Evolutionary conservation across 2,888 invertebrate genomes (phyloP), one percentile per base, ranked within the genome.

Genomic region (Chrysomela aeneicollis): DNA sequence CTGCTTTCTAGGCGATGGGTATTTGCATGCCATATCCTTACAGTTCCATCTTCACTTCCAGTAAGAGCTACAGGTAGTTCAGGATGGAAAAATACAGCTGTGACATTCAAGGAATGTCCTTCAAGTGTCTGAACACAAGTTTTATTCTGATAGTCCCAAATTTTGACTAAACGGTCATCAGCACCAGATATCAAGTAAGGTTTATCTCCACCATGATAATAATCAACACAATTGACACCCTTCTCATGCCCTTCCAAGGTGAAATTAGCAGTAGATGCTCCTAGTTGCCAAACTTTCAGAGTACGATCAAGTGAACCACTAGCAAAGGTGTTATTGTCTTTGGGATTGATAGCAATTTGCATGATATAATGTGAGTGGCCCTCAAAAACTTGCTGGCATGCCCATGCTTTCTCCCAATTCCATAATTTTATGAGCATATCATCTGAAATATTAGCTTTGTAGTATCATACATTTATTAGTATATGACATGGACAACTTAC

Each of bases 81-180:
- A 0, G 99, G 98, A 84, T 99, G 99, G 85, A 99, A 99, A 65
- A 94, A 93, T 0, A 98, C 98, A 0, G 94, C 92, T 1, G 94
- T 92, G 59, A 99, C 95, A 80, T 99, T 99, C 81, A 97, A 96
- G 0, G 95, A 93, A 84, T 99, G 99, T 0, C 98, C 93, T 83
- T 98, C 98, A 66, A 99, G 85, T 0, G 98, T 98, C 82, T 99
- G 98, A 0, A 99, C 98, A 82, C 98, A 99, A 0, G 97, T 98
- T 85, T 99, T 99, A 84, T 98, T 99, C 84, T 99, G 95, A 82
- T 99, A 99, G 81, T 99, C 99, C 99, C 99, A 99, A 76, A 99
- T 99, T 85, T 98, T 99, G 5, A 98, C 97, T 50, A 94, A 87
- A 59, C 96, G 90, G 83, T 99, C 99, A 82, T 99, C 99, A 26